Percentiles rank a stretch among this genome's conserved stretches.
Evolutionary conservation across 2,797 vertebrate genomes (phyloP).

Genomic region (Enteromius viviparus): DNA sequence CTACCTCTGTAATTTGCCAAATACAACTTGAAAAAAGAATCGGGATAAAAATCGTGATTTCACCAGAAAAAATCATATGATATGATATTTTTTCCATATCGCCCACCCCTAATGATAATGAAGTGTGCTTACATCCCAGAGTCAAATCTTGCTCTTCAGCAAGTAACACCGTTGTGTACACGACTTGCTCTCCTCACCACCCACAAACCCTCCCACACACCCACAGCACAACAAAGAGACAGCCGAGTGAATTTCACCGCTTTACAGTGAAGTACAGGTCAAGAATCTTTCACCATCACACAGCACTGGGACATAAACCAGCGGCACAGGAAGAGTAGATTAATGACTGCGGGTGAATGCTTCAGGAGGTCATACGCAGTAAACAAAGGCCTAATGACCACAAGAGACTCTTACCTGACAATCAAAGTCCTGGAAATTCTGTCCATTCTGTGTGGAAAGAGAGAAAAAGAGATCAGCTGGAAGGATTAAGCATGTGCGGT

Average conservation of each 20-base stretch:
- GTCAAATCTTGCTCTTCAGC: neutral
- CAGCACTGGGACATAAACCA: neutral
- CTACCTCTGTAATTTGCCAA: too few relatives aligned
- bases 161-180: neutral
- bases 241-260: constrained; percentile 34
- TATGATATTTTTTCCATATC: too few relatives aligned
- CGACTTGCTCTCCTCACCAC: constrained; percentile 35
- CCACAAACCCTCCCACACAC: constrained; percentile 42
- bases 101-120: too few relatives aligned
- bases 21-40: too few relatives aligned
- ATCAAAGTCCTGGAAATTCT: constrained; percentile 93
- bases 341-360: constrained; percentile 11
- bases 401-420: constrained; percentile 84
- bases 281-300: constrained; percentile 28
- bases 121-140: too few relatives aligned
- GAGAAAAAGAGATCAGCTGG: neutral
- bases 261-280: constrained; percentile 30
- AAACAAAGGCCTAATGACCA: neutral
- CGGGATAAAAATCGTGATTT: too few relatives aligned
- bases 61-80: too few relatives aligned
- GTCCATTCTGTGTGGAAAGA: constrained; percentile 82
- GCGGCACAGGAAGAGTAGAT: neutral
- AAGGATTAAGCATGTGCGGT: too few relatives aligned
- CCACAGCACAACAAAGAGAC: neutral
- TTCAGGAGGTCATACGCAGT: neutral